Conservation (phyloP, 2,113 vertebrate genomes). For the Rousettus leschenaultii region DNA sequence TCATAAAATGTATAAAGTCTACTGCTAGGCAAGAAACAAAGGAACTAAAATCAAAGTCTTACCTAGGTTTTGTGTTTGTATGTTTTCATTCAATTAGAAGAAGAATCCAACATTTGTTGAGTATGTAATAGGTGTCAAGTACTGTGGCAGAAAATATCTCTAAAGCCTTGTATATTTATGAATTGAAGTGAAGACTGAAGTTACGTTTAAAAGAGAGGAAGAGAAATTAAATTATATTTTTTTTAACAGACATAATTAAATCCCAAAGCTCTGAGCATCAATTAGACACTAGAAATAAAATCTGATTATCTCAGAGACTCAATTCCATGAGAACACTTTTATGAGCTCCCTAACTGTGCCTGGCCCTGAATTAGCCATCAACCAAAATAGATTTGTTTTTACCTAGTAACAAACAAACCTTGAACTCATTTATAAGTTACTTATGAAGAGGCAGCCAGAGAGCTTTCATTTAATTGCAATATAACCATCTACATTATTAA, state of each 20-base stretch:
- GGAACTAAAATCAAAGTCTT: neutral
- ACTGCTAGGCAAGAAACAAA: neutral
- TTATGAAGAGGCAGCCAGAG: neutral
- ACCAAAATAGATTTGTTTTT: conserved; percentile 44
- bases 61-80: neutral
- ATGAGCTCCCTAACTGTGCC: conserved; percentile 46
- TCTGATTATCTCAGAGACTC: conserved; percentile 73
- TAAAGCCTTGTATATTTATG: conserved; percentile 16
- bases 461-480: conserved; percentile 45
- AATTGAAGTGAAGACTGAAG: conserved; percentile 55
- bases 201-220: conserved; percentile 45
- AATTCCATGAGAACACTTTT: conserved; percentile 68
- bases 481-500: conserved; percentile 56
- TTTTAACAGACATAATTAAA: conserved; percentile 78
- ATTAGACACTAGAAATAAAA: conserved; percentile 78
- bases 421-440: conserved; percentile 1
- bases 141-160: neutral
- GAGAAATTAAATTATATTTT: conserved; percentile 69
- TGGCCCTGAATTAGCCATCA: neutral
- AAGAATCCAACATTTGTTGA: conserved; percentile 2
- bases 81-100: neutral
- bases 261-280: conserved; percentile 74
- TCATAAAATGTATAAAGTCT: neutral
- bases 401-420: conserved; percentile 30
- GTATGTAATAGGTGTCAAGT: neutral